Conservation (phyloP, 37 sponge, comb jelly and placozoan species). For the Amphimedon queenslandica region DNA sequence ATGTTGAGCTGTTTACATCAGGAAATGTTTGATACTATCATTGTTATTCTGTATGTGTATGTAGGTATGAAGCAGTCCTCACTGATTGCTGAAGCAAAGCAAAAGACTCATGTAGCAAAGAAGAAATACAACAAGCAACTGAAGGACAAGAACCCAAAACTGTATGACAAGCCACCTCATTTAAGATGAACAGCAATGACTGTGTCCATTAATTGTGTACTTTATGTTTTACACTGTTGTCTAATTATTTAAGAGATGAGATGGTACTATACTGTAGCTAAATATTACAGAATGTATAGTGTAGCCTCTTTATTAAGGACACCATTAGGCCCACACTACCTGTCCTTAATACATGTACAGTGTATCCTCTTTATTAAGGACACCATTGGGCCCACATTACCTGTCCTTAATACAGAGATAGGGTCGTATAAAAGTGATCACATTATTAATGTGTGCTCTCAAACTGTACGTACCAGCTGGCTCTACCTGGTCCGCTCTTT, state of each 20-base stretch:
- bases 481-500: neutral
- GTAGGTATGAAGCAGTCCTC: too few relatives aligned
- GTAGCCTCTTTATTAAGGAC: too few relatives aligned
- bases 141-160: conserved; percentile 27
- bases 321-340: too few relatives aligned
- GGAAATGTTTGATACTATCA: too few relatives aligned
- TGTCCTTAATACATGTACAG: too few relatives aligned
- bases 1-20: too few relatives aligned
- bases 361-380: too few relatives aligned
- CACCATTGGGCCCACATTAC: too few relatives aligned
- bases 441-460: neutral
- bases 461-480: neutral
- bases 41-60: too few relatives aligned
- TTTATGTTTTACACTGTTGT: neutral
- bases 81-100: conserved; percentile 16
- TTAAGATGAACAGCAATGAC: conserved; percentile 10
- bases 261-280: neutral
- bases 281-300: neutral
- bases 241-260: neutral
- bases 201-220: neutral
- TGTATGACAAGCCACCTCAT: conserved; percentile 44
- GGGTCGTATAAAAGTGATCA: too few relatives aligned
- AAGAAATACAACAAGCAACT: conserved; percentile 20
- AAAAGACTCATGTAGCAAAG: conserved; percentile 11
- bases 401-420: too few relatives aligned